Evolutionary conservation across 2,113 vertebrate genomes (phyloP), one percentile per base, ranked within the genome.

Genomic region (Regulus satrapa): DNA sequence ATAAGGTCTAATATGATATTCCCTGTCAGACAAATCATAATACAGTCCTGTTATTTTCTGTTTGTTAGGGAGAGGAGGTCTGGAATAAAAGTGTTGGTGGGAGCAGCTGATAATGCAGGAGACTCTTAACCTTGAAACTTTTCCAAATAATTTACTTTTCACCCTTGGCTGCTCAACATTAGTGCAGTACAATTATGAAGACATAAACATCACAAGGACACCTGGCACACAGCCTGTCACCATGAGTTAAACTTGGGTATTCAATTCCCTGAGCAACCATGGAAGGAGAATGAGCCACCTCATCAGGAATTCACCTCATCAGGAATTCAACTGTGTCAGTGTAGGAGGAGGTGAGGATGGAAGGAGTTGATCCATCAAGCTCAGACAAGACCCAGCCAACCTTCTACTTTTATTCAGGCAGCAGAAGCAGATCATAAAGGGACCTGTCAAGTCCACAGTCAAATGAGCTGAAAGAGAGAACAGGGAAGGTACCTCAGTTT

Each of bases 261-360:
- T 46, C 0, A 2, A 92, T 87, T 92, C 78, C 87, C 75, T 48
- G 75, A 82, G 80, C 64, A 88, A 21, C 78, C 52, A 76, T 26
- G 62, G 66, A 49, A 61, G 85, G 76, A 88, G 68, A 94, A 92
- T 52, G 90, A 95, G 51, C 64, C 4, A 12, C 78, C 91, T 94
- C 73, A 97, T 94, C 73, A 95, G 86, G 68, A 95, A 96, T 97
- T 96, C 88, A 88, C 78, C 91, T 94, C 73, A 97, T 94, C 73
- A 95, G 86, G 68, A 95, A 96, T 97, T 96, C 88, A 88, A 2
- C 32, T 74, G 31, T 94, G 74, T 73, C 92, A 68, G 40, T 82
- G 78, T 48, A 87, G 71, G 61, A 38, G 43, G 74, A 77, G 51
- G 36, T 54, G 48, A 84, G 15, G 49, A 48, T 63, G 55, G 79